Evolutionary conservation across 1,140 invertebrate genomes (phyloP).

Genomic region (Neodiprion pinetum): DNA sequence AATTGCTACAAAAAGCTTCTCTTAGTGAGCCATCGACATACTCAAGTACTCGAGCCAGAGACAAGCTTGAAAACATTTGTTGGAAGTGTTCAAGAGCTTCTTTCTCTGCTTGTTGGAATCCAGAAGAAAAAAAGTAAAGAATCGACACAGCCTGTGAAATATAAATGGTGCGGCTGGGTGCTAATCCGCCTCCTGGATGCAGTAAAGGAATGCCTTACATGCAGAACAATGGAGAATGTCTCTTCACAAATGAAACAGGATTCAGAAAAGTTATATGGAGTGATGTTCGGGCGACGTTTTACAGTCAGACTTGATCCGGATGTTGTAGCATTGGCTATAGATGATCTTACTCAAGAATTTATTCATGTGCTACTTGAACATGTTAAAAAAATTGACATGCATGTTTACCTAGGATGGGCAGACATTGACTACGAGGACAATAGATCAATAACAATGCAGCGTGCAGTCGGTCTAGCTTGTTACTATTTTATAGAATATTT

Average conservation of each 20-base stretch:
- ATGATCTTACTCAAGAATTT: conserved; percentile 36
- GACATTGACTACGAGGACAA: conserved; percentile 47
- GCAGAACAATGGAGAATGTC: conserved; percentile 6
- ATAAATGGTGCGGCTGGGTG: conserved; percentile 37
- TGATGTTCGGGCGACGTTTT: conserved; percentile 45
- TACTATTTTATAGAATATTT: conserved; percentile 42
- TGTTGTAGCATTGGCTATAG: conserved; percentile 24
- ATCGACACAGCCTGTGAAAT: conserved; percentile 25
- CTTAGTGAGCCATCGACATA: conserved; percentile 28
- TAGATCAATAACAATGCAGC: conserved; percentile 42
- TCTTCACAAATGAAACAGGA: not conserved
- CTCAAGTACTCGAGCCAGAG: conserved; percentile 32
- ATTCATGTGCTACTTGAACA: conserved; percentile 39
- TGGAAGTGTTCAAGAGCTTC: conserved; percentile 39
- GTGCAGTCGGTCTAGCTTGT: conserved; percentile 45
- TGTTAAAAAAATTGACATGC: conserved; percentile 46
- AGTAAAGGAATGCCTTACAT: conserved; percentile 32
- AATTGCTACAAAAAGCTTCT: conserved; percentile 42
- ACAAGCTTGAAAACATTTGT: conserved; percentile 32
- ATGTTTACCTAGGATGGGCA: conserved; percentile 50
- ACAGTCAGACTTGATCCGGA: conserved; percentile 26
- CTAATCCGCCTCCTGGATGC: conserved; percentile 43
- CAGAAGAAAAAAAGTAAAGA: conserved; percentile 33
- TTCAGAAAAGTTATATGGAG: conserved; percentile 40
- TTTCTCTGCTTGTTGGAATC: conserved; percentile 32